Base-by-base conservation (phyloP, 1,140 invertebrate species). In the Cydia pomonella region DNA sequence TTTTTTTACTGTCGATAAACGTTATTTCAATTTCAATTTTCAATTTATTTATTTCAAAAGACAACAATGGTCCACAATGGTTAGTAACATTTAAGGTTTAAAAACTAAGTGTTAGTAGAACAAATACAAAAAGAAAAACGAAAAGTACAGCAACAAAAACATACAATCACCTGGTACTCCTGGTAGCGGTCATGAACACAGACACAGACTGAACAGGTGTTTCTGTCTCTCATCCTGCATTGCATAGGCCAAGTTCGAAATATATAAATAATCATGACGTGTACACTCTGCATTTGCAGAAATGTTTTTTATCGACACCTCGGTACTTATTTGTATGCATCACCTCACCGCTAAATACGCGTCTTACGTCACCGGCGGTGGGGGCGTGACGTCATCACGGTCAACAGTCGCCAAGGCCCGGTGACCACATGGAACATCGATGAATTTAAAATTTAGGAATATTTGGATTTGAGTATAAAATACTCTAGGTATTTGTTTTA, bases 331-430 rank as follows among this genome's bases (percentile, higher is more conserved):
- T 69, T 33, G 29, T 33, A 29, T 33, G 64, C 64, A 69, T 69
- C 64, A 41, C 27, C 64, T 69, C 64, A 69, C n/a, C 64, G 64
- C 64, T 69, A 69, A 69, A 69, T 69, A 33, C 64, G 64, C 64
- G 64, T 33, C 27, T 69, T 53, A 73, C 64, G 64, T 69, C 64
- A 69, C 64, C 64, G 16, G 63, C 9, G 47, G 50, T 13, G 23
- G 18, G 47, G 73, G 50, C 27, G 73, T 73, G 47, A 73, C 53
- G 73, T 73, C 44, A 53, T 13, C 73, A 73, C 73, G 73, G 73
- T 73, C 73, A 73, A 73, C 73, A 73, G 53, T 50, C 73, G 73
- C 21, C 73, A 21, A 59, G 44, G 72, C 72, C 18, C 38, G 27
- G 72, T 29, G 41, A 72, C 69, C 29, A 38, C 18, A 38, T 59